Evolutionary conservation across 2,797 vertebrate genomes (phyloP).

Genomic region (Sylvia borin): DNA sequence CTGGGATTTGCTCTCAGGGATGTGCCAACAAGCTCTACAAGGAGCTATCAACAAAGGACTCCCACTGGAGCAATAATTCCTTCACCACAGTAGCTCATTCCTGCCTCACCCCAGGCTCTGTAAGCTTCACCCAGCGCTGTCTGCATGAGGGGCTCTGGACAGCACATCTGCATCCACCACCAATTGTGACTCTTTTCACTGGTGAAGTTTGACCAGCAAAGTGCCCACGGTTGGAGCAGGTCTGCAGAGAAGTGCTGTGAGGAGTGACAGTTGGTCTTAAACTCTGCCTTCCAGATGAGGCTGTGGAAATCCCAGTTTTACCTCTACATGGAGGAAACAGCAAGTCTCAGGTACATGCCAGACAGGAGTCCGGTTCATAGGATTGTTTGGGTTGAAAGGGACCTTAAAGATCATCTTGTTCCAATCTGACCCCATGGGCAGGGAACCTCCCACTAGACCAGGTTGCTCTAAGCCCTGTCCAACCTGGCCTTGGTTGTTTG

Average conservation of each 20-base stretch:
- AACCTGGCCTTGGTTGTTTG: background rate
- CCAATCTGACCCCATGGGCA: background rate
- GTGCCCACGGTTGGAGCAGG: accelerated
- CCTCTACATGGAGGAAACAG: background rate
- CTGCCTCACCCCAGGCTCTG: background rate
- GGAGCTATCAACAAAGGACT: conserved; percentile 11
- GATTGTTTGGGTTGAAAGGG: background rate
- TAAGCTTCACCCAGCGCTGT: background rate
- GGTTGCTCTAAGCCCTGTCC: background rate
- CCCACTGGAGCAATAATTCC: background rate
- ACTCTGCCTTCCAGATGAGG: background rate
- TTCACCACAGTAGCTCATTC: background rate
- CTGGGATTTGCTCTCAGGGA: background rate
- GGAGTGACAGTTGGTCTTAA: background rate
- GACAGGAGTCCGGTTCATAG: background rate
- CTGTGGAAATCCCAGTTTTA: background rate
- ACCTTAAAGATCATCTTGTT: background rate
- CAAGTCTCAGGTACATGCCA: background rate
- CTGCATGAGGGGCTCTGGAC: background rate
- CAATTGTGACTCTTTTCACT: accelerated
- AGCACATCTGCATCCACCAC: background rate
- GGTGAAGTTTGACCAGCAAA: background rate
- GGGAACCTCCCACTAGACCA: background rate
- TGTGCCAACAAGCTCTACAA: background rate
- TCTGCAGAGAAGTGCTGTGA: background rate